These are phyloP conservation scores for Gasterosteus aculeatus DNA, from an alignment of 2,113 vertebrate species.

Conservation along the genomic window DNA sequence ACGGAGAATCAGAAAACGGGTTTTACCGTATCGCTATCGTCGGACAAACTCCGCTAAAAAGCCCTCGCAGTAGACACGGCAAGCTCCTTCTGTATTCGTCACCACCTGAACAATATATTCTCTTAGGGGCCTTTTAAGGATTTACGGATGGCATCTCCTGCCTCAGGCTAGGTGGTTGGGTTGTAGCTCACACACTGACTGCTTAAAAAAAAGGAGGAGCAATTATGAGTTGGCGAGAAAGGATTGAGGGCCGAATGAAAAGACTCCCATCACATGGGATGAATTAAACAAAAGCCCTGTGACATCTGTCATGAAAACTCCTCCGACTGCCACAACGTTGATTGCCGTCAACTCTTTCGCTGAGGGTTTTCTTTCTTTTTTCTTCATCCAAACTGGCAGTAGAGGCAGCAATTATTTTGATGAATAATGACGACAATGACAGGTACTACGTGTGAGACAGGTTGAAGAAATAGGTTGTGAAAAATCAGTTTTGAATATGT, in stretches of 20 bases:
- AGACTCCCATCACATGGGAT: slow-evolving; percentile 28
- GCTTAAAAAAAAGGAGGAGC: slow-evolving; percentile 1
- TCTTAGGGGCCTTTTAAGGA: slow-evolving; percentile 44
- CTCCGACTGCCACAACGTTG: slow-evolving; percentile 17
- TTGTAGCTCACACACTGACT: slow-evolving; percentile 21
- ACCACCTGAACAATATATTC: slow-evolving; percentile 52
- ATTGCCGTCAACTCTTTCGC: slow-evolving; percentile 9
- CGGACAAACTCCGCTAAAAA: slow-evolving; percentile 41
- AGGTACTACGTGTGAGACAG: slow-evolving; percentile 29
- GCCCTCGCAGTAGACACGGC: slow-evolving; percentile 20
- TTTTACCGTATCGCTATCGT: slow-evolving; percentile 53
- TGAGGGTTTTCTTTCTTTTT: background rate
- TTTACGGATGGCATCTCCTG: slow-evolving; percentile 50
- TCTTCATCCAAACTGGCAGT: slow-evolving; percentile 24
- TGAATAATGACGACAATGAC: slow-evolving; percentile 46
- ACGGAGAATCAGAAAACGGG: background rate
- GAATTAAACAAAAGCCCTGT: slow-evolving; percentile 34
- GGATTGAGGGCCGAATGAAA: slow-evolving; percentile 50
- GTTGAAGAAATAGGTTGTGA: slow-evolving; percentile 31
- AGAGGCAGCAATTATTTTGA: slow-evolving; percentile 27
- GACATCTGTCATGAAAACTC: slow-evolving; percentile 18
- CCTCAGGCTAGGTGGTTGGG: slow-evolving; percentile 30
- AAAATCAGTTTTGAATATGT: slow-evolving; percentile 18
- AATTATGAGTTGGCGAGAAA: slow-evolving; percentile 52
- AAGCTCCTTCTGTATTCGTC: slow-evolving; percentile 35